Conservation (phyloP, 2,888 invertebrate species). For the Thelaira solivaga region DNA sequence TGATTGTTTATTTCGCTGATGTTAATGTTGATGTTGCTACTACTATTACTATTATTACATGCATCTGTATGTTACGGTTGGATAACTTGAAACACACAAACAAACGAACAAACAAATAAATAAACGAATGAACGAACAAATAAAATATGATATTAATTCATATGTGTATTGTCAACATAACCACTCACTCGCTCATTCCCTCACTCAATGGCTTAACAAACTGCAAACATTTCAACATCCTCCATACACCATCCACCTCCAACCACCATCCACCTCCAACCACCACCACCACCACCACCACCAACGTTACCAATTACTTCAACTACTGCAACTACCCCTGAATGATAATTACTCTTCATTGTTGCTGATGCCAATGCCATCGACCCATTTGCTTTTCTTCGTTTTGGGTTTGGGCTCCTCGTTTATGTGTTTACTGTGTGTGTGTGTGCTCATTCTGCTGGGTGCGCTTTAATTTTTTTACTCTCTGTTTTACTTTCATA, state of each 20-base stretch:
- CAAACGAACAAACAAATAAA: constrained; percentile 11
- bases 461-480: background rate
- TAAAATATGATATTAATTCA: constrained; percentile 52
- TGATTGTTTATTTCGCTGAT: constrained; percentile 48
- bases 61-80: constrained; percentile 38
- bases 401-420: constrained; percentile 21
- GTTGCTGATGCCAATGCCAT: constrained; percentile 26
- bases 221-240: background rate
- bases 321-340: constrained; percentile 1
- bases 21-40: constrained; percentile 20
- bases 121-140: background rate
- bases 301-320: no score
- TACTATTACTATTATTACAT: constrained; percentile 43
- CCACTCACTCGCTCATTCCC: constrained; percentile 10
- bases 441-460: constrained; percentile 1
- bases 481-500: background rate
- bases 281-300: background rate
- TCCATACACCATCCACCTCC: no score
- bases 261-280: background rate
- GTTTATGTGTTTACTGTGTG: constrained; percentile 24
- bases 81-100: constrained; percentile 20
- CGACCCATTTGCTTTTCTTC: background rate
- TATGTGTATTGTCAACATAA: constrained; percentile 59
- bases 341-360: constrained; percentile 43
- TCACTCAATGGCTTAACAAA: constrained; percentile 33